Conservation (phyloP, 2,888 invertebrate genomes). For the Diaprepes abbreviatus region DNA sequence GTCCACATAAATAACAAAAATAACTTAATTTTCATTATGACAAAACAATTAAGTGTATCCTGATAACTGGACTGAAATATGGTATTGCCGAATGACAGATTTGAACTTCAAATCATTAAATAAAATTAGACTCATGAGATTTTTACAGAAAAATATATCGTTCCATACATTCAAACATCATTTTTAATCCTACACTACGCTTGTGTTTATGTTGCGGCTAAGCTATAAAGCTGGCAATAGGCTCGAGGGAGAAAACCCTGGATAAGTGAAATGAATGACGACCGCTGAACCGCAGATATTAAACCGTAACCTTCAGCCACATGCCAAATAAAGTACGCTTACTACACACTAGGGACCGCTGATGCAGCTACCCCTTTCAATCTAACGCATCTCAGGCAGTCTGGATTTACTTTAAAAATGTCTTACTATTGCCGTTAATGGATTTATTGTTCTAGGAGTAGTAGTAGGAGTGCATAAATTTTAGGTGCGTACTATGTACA, state of each 20-base stretch:
- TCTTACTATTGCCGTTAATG: not conserved
- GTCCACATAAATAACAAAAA: too few species aligned
- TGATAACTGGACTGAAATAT: too few species aligned
- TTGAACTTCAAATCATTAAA: too few species aligned
- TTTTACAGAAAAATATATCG: not conserved
- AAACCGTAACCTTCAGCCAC: slow-evolving; percentile 66
- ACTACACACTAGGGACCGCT: slow-evolving; percentile 60
- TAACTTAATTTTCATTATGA: too few species aligned
- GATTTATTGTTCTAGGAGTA: not conserved
- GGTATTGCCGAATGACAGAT: too few species aligned
- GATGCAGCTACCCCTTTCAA: slow-evolving; percentile 55
- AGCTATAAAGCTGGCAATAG: slow-evolving; percentile 63
- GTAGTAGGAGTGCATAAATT: too few species aligned
- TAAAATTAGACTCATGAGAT: not conserved
- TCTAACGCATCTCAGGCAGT: slow-evolving; percentile 27
- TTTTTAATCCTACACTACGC: slow-evolving; percentile 20
- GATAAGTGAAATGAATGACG: slow-evolving; percentile 67
- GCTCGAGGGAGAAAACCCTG: slow-evolving; percentile 57
- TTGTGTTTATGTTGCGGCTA: slow-evolving; percentile 27
- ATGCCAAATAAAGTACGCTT: slow-evolving; percentile 67
- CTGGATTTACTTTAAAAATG: not conserved
- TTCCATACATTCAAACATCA: not conserved
- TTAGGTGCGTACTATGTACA: too few species aligned
- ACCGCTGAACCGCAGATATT: slow-evolving; percentile 66
- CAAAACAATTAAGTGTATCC: too few species aligned